Evolutionary conservation across 2,113 vertebrate genomes (phyloP).

Genomic region (Apaloderma vittatum): DNA sequence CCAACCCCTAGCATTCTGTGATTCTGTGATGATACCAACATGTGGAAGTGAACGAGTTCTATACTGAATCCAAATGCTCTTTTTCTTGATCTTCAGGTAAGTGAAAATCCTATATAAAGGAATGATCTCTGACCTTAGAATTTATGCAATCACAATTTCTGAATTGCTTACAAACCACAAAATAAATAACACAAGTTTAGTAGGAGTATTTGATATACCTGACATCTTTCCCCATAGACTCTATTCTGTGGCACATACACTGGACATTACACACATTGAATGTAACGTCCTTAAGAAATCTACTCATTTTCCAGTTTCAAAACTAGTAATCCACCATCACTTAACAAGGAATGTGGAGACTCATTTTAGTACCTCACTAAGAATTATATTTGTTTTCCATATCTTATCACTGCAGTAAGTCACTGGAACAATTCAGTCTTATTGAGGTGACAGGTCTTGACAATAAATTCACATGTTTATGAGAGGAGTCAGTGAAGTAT

Average conservation of each 20-base stretch:
- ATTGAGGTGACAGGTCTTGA: background rate
- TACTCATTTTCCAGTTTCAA: background rate
- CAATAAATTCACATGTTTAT: background rate
- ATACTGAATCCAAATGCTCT: background rate
- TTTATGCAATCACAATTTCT: background rate
- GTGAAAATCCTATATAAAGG: background rate
- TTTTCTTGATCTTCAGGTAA: background rate
- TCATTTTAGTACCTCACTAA: background rate
- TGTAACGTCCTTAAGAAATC: background rate
- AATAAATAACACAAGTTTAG: background rate
- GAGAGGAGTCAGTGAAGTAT: background rate
- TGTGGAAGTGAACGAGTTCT: background rate
- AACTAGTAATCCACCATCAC: background rate
- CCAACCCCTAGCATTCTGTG: no score
- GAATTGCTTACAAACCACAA: background rate
- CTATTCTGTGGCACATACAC: background rate
- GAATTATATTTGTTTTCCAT: background rate
- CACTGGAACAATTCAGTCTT: background rate
- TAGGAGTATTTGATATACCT: background rate
- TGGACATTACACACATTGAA: background rate
- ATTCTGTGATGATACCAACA: background rate
- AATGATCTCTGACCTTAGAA: background rate
- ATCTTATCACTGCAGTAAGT: background rate
- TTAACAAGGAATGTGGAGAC: background rate
- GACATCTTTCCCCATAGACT: background rate